Conservation (phyloP, 2,888 invertebrate genomes). For the Blastobasis lacticolella region DNA sequence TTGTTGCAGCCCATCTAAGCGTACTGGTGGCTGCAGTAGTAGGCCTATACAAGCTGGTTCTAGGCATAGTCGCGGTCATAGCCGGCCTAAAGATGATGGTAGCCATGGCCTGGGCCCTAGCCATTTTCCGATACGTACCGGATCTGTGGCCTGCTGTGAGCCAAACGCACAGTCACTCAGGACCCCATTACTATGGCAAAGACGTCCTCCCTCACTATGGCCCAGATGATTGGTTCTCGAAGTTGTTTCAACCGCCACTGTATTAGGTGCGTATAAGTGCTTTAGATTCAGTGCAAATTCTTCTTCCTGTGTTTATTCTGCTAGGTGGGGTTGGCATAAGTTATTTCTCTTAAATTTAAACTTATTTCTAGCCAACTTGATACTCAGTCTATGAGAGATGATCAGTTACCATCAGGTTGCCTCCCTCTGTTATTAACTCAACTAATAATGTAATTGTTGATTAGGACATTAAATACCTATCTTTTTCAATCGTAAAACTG, state of each 20-base stretch:
- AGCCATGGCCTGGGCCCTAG: constrained; percentile 50
- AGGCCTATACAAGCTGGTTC: constrained; percentile 50
- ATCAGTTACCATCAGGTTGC: too few species aligned
- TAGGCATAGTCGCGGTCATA: constrained; percentile 45
- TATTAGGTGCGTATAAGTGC: neutral
- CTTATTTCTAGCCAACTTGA: too few species aligned
- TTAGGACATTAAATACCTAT: too few species aligned
- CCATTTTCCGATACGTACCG: constrained; percentile 49
- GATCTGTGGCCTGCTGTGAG: constrained; percentile 33
- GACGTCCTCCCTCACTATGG: neutral
- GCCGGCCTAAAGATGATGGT: constrained; percentile 45
- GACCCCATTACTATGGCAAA: constrained; percentile 18
- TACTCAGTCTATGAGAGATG: too few species aligned
- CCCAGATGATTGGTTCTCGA: neutral
- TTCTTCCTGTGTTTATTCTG: too few species aligned
- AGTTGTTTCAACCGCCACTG: neutral
- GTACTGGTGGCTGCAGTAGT: constrained; percentile 51
- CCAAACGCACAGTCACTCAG: too few species aligned
- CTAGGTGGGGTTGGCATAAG: too few species aligned
- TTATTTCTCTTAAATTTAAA: too few species aligned
- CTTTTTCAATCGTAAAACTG: too few species aligned
- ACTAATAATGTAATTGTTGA: too few species aligned
- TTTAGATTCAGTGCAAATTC: neutral
- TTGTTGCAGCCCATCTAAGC: constrained; percentile 61
- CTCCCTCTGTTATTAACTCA: too few species aligned